phyloP scores from a whole-genome alignment of 92 coral and sea anemone species.

The Epizoanthus rinbou region DNA sequence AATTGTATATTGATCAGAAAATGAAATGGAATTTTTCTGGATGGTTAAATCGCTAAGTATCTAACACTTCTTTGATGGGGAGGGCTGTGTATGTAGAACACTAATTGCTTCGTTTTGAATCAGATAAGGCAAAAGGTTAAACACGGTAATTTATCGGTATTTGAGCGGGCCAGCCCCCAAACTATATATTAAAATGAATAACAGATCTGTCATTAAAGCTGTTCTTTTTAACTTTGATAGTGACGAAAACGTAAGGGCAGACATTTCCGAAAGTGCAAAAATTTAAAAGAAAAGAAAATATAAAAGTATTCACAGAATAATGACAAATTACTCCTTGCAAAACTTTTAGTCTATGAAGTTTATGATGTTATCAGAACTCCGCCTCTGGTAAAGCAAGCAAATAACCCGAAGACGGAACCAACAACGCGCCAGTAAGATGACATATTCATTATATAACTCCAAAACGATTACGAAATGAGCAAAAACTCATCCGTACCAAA shows the following conservation, averaged over 20 bases:
- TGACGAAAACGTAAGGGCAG: background rate
- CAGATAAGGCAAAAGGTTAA: constrained; percentile 33
- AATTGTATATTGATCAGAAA: background rate
- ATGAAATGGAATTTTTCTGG: background rate
- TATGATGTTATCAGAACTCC: background rate
- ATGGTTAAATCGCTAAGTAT: background rate
- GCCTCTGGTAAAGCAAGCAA: constrained; percentile 15
- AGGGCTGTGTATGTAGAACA: background rate
- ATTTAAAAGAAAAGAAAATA: background rate
- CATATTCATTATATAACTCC: background rate
- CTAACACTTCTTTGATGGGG: background rate
- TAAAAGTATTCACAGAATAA: constrained; percentile 4
- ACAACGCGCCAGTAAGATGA: background rate
- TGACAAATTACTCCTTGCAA: background rate
- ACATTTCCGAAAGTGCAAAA: constrained; percentile 4
- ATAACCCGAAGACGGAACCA: background rate
- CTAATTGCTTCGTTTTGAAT: constrained; percentile 39
- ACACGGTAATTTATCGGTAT: constrained; percentile 20
- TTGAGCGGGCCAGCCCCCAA: constrained; percentile 16
- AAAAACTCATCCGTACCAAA: constrained; percentile 21
- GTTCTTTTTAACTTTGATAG: constrained; percentile 30
- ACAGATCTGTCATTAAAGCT: background rate
- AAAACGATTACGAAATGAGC: constrained; percentile 19
- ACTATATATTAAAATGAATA: background rate
- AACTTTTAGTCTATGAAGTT: background rate